Conservation (phyloP, 1,140 invertebrate genomes). For the Ostrea edulis region DNA sequence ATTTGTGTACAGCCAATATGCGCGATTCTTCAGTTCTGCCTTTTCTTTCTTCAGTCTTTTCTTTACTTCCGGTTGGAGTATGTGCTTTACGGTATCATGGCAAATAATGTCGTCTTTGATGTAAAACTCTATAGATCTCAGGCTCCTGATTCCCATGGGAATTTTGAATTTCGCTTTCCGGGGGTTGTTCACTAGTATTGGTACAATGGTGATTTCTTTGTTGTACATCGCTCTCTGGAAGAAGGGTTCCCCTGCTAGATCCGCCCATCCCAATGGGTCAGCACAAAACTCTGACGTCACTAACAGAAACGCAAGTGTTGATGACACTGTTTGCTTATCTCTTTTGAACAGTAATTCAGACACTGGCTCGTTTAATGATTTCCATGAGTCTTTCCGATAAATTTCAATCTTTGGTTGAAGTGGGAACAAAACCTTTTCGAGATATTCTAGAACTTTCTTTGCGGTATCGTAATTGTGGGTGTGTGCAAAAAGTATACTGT, state of each 20-base stretch:
- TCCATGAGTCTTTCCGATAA: neutral
- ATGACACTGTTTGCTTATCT: neutral
- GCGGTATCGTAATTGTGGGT: neutral
- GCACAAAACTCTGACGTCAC: constrained; percentile 17
- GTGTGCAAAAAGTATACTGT: neutral
- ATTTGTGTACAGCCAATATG: neutral
- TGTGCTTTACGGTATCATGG: neutral
- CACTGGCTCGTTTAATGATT: neutral
- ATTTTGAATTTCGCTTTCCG: neutral
- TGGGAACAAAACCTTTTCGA: neutral
- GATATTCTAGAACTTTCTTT: neutral
- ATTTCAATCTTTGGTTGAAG: constrained; percentile 22
- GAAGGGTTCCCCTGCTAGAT: neutral
- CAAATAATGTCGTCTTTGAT: constrained; percentile 1
- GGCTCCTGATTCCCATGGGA: neutral
- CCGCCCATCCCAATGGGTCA: neutral
- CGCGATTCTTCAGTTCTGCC: neutral
- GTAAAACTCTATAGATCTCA: constrained; percentile 5
- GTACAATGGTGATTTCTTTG: constrained; percentile 6
- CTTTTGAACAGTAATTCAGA: neutral
- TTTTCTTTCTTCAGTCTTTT: neutral
- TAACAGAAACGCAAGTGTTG: neutral
- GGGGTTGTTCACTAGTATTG: neutral
- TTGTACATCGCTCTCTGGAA: neutral
- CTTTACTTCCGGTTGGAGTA: neutral